Conservation (phyloP, 2,113 vertebrate genomes). For the Meriones unguiculatus region DNA sequence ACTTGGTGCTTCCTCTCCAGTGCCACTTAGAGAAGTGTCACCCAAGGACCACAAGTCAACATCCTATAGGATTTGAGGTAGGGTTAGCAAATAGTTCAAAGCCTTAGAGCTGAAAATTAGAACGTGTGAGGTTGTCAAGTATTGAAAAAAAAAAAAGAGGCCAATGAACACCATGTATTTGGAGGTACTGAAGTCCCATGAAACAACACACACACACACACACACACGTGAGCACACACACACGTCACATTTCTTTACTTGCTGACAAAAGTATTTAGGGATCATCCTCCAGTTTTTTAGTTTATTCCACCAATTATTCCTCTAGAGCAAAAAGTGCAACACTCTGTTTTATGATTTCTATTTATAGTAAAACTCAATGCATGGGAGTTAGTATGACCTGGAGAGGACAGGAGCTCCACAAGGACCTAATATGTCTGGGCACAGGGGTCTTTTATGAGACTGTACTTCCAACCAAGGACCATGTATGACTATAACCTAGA, state of each 20-base stretch:
- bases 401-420: too few species aligned
- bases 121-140: neutral
- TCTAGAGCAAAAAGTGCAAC: conserved; percentile 51
- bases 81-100: neutral
- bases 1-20: neutral
- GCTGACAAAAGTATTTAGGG: conserved; percentile 60
- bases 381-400: neutral
- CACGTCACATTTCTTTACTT: conserved; percentile 51
- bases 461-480: too few species aligned
- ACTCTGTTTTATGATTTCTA: conserved; percentile 64
- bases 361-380: conserved; percentile 67
- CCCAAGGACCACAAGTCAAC: accelerated
- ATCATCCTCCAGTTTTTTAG: neutral
- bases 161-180: neutral
- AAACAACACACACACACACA: neutral
- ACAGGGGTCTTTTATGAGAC: too few species aligned
- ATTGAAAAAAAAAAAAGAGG: neutral
- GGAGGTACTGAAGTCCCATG: neutral
- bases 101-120: neutral
- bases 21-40: neutral
- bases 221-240: neutral
- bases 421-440: too few species aligned
- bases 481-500: too few species aligned
- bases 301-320: conserved; percentile 64
- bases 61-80: neutral